Conservation (phyloP, 2,797 vertebrate species). For the Eurystomus glaucurus region DNA sequence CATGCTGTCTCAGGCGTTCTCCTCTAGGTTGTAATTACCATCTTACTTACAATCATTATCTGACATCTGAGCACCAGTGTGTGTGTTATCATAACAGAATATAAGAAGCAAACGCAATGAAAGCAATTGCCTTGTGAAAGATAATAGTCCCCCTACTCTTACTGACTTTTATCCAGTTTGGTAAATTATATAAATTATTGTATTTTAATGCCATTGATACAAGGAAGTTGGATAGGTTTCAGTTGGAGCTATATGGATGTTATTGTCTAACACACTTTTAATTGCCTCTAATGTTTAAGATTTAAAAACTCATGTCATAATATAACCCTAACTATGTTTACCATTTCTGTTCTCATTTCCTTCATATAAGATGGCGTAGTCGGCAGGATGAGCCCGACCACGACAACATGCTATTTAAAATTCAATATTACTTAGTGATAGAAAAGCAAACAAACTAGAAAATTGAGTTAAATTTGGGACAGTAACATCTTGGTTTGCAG, state of each 20-base stretch:
- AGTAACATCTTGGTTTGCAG: not conserved
- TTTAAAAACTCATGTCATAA: not conserved
- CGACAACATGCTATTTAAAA: not conserved
- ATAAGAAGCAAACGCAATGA: not conserved
- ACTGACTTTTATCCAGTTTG: not conserved
- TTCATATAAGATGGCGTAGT: too few species aligned
- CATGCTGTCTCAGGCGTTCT: not conserved
- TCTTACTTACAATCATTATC: conserved; percentile 26
- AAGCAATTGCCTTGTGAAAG: not conserved
- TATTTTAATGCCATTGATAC: not conserved
- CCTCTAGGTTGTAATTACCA: not conserved
- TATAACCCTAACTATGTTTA: not conserved
- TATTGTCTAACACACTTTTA: not conserved
- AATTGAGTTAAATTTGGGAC: not conserved
- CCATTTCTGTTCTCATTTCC: not conserved
- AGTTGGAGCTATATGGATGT: not conserved
- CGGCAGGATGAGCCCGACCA: too few species aligned
- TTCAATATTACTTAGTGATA: not conserved
- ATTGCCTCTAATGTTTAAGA: not conserved
- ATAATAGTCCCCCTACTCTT: not conserved
- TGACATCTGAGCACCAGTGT: not conserved
- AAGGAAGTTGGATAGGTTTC: not conserved
- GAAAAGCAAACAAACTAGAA: not conserved
- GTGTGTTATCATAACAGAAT: not conserved
- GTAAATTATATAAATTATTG: not conserved